phyloP scores from a whole-genome alignment of 2,888 invertebrate genomes.

The Pomacea canaliculata region DNA sequence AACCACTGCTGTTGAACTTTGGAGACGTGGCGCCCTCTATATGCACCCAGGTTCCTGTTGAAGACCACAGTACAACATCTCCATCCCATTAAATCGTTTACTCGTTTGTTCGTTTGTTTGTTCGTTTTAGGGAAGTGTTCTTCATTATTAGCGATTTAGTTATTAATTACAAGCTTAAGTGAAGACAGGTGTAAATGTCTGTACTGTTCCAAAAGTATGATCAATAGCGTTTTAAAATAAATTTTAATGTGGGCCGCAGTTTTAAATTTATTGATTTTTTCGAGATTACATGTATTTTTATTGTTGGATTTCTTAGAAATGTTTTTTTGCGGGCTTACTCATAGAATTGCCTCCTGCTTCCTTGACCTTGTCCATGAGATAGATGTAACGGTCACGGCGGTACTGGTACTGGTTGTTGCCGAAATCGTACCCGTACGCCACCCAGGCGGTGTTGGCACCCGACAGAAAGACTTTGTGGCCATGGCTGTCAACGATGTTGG shows the following conservation, averaged over 20 bases:
- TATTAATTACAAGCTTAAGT: too few species aligned
- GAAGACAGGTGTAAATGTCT: too few species aligned
- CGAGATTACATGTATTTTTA: too few species aligned
- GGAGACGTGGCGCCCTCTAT: constrained; percentile 48
- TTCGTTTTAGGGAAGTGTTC: too few species aligned
- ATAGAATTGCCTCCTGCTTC: constrained; percentile 22
- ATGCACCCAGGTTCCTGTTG: constrained; percentile 53
- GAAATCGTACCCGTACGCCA: constrained; percentile 33
- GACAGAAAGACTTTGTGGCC: constrained; percentile 32
- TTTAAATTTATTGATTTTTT: too few species aligned
- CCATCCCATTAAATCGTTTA: too few species aligned
- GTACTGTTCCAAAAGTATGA: too few species aligned
- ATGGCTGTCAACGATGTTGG: not conserved
- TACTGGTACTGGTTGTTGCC: constrained; percentile 25
- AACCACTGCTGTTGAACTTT: constrained; percentile 43
- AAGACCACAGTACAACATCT: not conserved
- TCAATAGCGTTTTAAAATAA: too few species aligned
- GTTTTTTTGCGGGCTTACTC: constrained; percentile 12
- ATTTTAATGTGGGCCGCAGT: too few species aligned
- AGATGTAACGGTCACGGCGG: constrained; percentile 15
- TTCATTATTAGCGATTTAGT: too few species aligned
- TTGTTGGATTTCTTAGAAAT: too few species aligned
- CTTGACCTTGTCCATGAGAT: constrained; percentile 19
- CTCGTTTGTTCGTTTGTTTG: too few species aligned
- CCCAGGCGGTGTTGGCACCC: constrained; percentile 36